Base-by-base conservation (phyloP, 2,113 vertebrate species). In the Grammomys dolichurus region DNA sequence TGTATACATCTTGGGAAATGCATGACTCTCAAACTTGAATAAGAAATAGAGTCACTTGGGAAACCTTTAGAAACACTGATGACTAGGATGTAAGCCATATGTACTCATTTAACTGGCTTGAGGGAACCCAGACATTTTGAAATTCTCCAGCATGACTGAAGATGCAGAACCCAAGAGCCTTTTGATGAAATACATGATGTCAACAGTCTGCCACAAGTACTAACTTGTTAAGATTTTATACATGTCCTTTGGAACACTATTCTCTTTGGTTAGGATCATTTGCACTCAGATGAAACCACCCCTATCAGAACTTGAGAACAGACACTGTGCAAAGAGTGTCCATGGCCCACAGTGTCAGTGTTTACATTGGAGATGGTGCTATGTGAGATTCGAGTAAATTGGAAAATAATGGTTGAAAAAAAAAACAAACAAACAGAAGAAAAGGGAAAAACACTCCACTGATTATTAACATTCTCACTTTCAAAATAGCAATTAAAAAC, bases 401-500 rank as follows among this genome's bases (percentile, higher is more conserved):
- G 82, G 46, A 77, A 97, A 95, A 96, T 84, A 87, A 95, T 78
- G 89, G 84, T 58, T 88, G 70, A 78, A 31, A 65, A 73, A 77
- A 95, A 96, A 85, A 63, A 51, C 7, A 51, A 51, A 51, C 6
- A 48, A 48, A 48, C 36, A 85, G 87, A 85, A 36, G 85, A 87
- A 91, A 24, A 22, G n/a, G 7, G 48, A 54, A 33, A 80, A 92
- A 85, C 90, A 43, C 48, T 91, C 58, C 80, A 94, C 93, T 91
- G 90, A 82, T 92, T 76, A 56, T 92, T 86, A 95, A 91, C 69
- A 73, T 96, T 94, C 63, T 96, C 43, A 48, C 92, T 95, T 95
- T 94, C 87, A 95, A 78, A 96, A 88, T 67, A 95, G 43, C n/a
- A 87, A 60, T 94, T 90, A 81, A 95, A 97, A 96, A 65, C 20